A percentile compares a stretch with the other conserved stretches of the same genome.
These are phyloP conservation scores for Pinna nobilis DNA, from an alignment of 1,140 invertebrate genomes.

Conservation along the genomic window DNA sequence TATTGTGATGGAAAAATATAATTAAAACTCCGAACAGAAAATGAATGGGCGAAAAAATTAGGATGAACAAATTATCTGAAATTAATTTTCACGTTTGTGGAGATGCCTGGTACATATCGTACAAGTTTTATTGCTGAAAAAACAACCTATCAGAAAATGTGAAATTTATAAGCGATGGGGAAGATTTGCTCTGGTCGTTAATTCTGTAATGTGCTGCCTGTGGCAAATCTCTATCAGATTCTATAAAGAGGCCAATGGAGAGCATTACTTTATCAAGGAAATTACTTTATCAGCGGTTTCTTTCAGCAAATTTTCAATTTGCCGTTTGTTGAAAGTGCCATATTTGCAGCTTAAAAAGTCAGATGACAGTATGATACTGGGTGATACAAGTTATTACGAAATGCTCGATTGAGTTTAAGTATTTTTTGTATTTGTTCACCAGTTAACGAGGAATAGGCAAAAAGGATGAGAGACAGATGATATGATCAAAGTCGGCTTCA, in stretches of 20 bases:
- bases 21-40: too few species aligned
- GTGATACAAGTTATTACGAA: too few species aligned
- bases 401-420: too few species aligned
- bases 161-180: conserved; percentile 14
- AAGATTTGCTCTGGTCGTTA: conserved; percentile 1
- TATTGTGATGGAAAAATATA: too few species aligned
- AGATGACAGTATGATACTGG: too few species aligned
- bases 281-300: neutral
- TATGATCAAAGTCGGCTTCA: too few species aligned
- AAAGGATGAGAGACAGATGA: too few species aligned
- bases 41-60: conserved; percentile 5
- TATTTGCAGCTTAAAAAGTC: conserved; percentile 14
- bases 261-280: conserved; percentile 10
- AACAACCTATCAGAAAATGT: neutral
- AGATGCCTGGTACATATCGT: neutral
- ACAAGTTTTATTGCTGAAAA: neutral
- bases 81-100: neutral
- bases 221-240: conserved; percentile 22
- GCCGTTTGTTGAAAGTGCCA: conserved; percentile 11
- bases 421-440: too few species aligned
- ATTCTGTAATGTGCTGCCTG: conserved; percentile 15
- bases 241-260: conserved; percentile 16
- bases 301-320: conserved; percentile 11
- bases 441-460: too few species aligned
- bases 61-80: neutral